phyloP scores from a whole-genome alignment of 2,888 invertebrate genomes.

The Oxystoma pomonae region DNA sequence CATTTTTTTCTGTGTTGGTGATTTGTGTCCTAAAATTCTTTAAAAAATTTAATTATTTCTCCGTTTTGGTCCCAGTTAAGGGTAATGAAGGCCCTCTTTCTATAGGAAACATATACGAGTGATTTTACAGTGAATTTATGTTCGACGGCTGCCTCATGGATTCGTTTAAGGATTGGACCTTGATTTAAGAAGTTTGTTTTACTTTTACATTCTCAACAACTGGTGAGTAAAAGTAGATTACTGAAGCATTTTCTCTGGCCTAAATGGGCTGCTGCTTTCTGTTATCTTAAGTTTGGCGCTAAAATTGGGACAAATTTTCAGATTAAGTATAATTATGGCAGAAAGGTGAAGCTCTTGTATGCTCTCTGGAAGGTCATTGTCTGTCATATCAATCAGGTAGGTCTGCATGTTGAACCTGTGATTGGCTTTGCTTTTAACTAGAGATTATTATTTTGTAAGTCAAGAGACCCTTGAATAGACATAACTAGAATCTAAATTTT shows the following conservation, averaged over 20 bases:
- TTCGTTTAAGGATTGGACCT: not conserved
- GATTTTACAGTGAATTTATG: not conserved
- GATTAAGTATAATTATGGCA: not conserved
- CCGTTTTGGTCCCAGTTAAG: not conserved
- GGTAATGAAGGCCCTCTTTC: not conserved
- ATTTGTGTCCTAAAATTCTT: not conserved
- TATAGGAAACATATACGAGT: not conserved
- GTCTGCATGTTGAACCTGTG: not conserved
- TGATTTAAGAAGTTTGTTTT: not conserved
- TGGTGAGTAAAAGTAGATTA: not conserved
- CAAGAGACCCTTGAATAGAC: no score
- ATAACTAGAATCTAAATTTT: no score
- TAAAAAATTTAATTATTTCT: not conserved
- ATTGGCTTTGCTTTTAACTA: no score
- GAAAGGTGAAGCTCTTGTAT: not conserved
- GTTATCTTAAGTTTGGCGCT: not conserved
- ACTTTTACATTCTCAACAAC: not conserved
- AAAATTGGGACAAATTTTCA: not conserved
- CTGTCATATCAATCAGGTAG: not conserved
- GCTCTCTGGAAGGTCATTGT: not conserved
- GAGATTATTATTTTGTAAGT: no score
- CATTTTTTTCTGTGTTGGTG: not conserved
- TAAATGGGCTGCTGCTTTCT: not conserved
- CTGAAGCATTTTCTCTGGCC: not conserved
- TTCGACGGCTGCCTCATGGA: not conserved